Percentiles rank a stretch among this genome's conserved stretches.
Evolutionary conservation across 2,888 invertebrate genomes (phyloP).

Genomic region (Protophormia terraenovae): DNA sequence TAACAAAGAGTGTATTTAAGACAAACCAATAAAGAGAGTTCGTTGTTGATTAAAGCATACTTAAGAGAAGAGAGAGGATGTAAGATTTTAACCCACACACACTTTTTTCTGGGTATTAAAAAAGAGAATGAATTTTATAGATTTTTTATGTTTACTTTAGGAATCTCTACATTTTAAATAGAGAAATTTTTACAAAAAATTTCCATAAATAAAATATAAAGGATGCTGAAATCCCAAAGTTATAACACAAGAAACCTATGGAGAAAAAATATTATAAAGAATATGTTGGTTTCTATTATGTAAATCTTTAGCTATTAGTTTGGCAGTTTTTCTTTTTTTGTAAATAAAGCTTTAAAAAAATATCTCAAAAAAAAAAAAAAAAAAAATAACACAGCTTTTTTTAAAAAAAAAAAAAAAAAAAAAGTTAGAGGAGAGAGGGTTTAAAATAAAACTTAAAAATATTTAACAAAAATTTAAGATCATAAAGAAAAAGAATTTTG

Average conservation of each 20-base stretch:
- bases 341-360: constrained; percentile 18
- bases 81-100: constrained; percentile 39
- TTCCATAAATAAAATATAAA: constrained; percentile 66
- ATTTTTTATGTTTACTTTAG: constrained; percentile 39
- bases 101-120: neutral
- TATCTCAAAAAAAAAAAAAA: too few species aligned
- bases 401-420: neutral
- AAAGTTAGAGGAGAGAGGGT: neutral
- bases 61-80: constrained; percentile 21
- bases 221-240: constrained; percentile 61
- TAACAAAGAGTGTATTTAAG: constrained; percentile 46
- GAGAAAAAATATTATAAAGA: neutral
- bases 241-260: constrained; percentile 66
- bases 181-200: constrained; percentile 63
- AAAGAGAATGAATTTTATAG: constrained; percentile 62
- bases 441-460: constrained; percentile 53
- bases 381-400: constrained; percentile 64
- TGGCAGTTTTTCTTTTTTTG: constrained; percentile 60
- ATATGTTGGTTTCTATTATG: neutral
- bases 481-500: constrained; percentile 18
- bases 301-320: constrained; percentile 23
- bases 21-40: constrained; percentile 52
- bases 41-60: neutral
- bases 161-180: constrained; percentile 60
- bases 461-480: constrained; percentile 53